Conservation (phyloP, 2,888 invertebrate genomes). For the Caenorhabditis sulstoni region DNA sequence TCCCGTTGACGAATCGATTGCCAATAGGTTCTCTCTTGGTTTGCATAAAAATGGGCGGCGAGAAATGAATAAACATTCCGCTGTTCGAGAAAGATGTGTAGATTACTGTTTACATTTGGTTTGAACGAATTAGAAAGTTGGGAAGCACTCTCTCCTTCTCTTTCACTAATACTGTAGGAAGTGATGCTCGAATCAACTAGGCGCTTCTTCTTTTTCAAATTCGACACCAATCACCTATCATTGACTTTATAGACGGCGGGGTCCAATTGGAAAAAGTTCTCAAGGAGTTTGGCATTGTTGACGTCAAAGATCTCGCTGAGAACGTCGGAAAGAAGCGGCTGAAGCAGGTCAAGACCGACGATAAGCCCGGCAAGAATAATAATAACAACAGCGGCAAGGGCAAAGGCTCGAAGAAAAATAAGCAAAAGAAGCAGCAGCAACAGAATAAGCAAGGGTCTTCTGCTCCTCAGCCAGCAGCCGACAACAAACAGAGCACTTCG, state of each 20-base stretch:
- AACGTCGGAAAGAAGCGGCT: slow-evolving; percentile 1
- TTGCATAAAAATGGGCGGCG: no score
- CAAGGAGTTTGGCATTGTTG: slow-evolving; percentile 17
- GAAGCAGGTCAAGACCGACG: slow-evolving; percentile 3
- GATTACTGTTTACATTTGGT: no score
- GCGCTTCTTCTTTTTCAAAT: no score
- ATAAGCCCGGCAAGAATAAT: slow-evolving; percentile 17
- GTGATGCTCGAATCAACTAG: no score
- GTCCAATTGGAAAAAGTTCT: slow-evolving; percentile 1
- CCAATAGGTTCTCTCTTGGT: no score
- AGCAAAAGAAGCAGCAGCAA: neutral
- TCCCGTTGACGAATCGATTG: no score
- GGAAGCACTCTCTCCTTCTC: no score
- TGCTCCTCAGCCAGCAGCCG: slow-evolving; percentile 6
- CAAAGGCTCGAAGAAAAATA: slow-evolving; percentile 17
- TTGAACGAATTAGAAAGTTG: no score
- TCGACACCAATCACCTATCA: neutral
- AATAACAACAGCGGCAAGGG: no score
- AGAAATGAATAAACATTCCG: no score
- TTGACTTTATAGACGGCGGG: neutral
- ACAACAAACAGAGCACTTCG: slow-evolving; percentile 12
- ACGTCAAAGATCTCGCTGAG: slow-evolving; percentile 9
- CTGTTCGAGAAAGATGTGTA: no score
- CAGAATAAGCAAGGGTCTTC: neutral
- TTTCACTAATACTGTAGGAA: no score